phyloP scores from a whole-genome alignment of 2,888 invertebrate species.

The Anarsia innoxiella region DNA sequence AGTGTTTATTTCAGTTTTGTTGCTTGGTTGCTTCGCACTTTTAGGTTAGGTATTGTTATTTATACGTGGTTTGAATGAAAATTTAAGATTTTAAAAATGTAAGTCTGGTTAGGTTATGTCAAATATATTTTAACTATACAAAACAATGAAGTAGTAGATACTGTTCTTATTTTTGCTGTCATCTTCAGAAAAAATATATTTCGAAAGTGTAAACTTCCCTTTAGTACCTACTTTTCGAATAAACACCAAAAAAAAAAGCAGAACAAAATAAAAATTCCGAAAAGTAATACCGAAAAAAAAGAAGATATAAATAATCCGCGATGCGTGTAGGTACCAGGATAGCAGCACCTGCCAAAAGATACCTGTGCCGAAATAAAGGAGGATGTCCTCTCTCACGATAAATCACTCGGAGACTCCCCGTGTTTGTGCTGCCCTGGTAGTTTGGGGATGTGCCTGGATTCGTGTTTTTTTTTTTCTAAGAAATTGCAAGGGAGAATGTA shows the following conservation, averaged over 20 bases:
- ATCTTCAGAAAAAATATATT: not conserved
- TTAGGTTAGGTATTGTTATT: too few relatives aligned
- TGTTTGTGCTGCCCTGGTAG: conserved; percentile 54
- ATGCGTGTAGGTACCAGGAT: conserved; percentile 16
- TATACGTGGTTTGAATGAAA: too few relatives aligned
- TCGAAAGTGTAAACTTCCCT: not conserved
- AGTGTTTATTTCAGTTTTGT: too few relatives aligned
- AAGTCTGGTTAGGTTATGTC: too few relatives aligned
- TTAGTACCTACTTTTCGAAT: not conserved
- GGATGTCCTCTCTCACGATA: conserved; percentile 62
- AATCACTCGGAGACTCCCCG: conserved; percentile 53
- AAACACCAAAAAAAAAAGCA: not conserved
- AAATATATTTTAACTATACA: not conserved
- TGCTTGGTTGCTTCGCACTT: not conserved
- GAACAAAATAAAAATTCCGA: not conserved
- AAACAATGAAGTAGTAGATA: not conserved
- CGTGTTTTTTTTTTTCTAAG: not conserved
- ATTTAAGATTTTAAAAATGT: too few relatives aligned
- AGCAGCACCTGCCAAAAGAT: conserved; percentile 29
- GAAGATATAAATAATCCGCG: conserved; percentile 21
- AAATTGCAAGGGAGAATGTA: not conserved
- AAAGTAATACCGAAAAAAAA: too few relatives aligned
- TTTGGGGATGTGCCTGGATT: conserved; percentile 3
- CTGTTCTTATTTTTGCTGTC: not conserved
- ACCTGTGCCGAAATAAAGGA: conserved; percentile 42